Evolutionary conservation across 2,888 invertebrate species (phyloP).

Genomic region (Drosophila fungiperda): DNA sequence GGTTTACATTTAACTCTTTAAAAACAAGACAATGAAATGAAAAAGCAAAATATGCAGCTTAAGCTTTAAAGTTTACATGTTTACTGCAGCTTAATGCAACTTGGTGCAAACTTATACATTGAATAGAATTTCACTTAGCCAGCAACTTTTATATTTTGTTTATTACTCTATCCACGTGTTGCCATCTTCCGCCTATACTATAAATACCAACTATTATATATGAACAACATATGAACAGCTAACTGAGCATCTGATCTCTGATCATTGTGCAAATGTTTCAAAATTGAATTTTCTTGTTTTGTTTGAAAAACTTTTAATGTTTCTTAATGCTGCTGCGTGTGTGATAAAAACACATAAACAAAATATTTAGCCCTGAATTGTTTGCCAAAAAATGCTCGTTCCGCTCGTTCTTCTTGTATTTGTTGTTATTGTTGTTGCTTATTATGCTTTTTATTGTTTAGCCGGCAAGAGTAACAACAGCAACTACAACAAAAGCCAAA

Average conservation of each 20-base stretch:
- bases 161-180: constrained; percentile 50
- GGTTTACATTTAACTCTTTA: constrained; percentile 1
- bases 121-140: constrained; percentile 7
- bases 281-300: constrained; percentile 18
- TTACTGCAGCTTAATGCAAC: neutral
- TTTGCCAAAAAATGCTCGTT: constrained; percentile 78
- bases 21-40: neutral
- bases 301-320: constrained; percentile 35
- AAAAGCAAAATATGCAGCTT: neutral
- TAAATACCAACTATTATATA: constrained; percentile 15
- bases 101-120: neutral
- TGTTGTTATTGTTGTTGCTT: constrained; percentile 41
- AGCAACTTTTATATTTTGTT: constrained; percentile 17
- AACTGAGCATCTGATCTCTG: constrained; percentile 7
- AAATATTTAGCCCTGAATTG: constrained; percentile 83
- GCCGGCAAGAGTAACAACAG: constrained; percentile 56
- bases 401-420: constrained; percentile 25
- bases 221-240: constrained; percentile 15
- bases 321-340: constrained; percentile 15
- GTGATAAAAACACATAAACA: constrained; percentile 68
- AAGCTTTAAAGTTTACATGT: neutral
- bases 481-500: constrained; percentile 17
- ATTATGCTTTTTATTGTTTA: constrained; percentile 65
- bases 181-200: constrained; percentile 30
- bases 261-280: constrained; percentile 13